Evolutionary conservation across 2,888 invertebrate genomes (phyloP), one percentile per base, ranked within the genome.

Genomic region (Acleris emargana): DNA sequence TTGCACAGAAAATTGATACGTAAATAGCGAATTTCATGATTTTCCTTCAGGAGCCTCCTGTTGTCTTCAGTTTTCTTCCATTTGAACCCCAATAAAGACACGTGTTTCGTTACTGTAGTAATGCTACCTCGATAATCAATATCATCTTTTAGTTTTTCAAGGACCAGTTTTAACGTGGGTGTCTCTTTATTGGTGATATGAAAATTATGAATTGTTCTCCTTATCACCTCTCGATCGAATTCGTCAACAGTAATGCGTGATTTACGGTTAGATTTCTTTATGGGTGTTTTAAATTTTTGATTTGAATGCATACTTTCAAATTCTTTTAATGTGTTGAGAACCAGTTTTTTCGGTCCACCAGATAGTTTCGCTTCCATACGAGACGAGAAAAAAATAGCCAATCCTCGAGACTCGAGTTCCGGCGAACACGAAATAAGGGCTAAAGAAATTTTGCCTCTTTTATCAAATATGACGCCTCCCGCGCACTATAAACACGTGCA

Each of bases 101-200:
- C 49, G 20, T 18, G 49, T 49, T 49, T 49, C 20, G 3, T 49
- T 49, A 49, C 18, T 20, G 49, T 49, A 18, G 3, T 49, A 49
- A 49, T 49, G 49, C 49, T 49, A 20, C 49, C 54, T 54, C 54
- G 17, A 42, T 54, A 54, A n/a, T 54, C 54, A 38, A 54, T 54
- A 54, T 54, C 38, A 54, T 54, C 54, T 54, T 54, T 54, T 54
- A 54, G 38, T 54, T 38, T 54, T 54, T 54, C 54, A 18, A 38
- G 54, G 18, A 49, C 49, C 49, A 49, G n/a, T 47, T 16, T 47
- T 47, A 47, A 47, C 17, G 47, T 47, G 16, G 17, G 53, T n/a
- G 22, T 22, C 22, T 22, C 22, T 22, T 22, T 22, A 22, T 22
- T 22, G 22, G 22, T 4, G 22, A 22, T 22, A 22, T 22, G 22